Conservation (phyloP, 2,888 invertebrate genomes). For the Drosophila pullipes region DNA sequence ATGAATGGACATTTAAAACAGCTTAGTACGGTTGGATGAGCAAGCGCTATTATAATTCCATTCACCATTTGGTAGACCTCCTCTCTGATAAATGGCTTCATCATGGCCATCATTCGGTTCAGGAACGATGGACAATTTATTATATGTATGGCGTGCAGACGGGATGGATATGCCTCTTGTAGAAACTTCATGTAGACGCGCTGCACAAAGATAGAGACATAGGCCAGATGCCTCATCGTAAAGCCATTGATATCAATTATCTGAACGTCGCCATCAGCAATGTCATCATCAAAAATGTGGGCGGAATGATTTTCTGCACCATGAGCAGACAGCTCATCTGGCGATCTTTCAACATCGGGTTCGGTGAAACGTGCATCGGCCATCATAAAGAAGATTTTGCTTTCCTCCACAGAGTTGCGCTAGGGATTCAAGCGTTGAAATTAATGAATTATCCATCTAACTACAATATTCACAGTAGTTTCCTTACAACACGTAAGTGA, state of each 20-base stretch:
- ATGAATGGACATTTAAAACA: background rate
- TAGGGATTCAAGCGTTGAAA: constrained; percentile 14
- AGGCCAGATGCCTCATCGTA: constrained; percentile 87
- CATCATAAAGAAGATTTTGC: constrained; percentile 79
- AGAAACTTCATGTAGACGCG: constrained; percentile 89
- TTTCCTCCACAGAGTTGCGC: constrained; percentile 76
- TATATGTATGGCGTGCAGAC: constrained; percentile 89
- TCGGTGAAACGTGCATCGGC: constrained; percentile 73
- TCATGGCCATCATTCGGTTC: constrained; percentile 87
- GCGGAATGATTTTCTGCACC: background rate
- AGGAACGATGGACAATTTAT: constrained; percentile 88
- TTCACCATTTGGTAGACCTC: constrained; percentile 87
- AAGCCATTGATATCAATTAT: constrained; percentile 90
- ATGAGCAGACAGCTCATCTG: constrained; percentile 32
- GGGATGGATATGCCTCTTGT: constrained; percentile 89
- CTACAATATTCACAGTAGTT: background rate
- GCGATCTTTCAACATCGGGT: constrained; percentile 31
- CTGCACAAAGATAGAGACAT: constrained; percentile 87
- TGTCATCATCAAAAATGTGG: constrained; percentile 84
- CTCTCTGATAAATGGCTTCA: constrained; percentile 88
- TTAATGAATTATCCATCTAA: background rate
- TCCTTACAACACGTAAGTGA: background rate
- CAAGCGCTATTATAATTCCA: constrained; percentile 26
- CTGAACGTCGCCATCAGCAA: constrained; percentile 88
- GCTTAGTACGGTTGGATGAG: background rate